Evolutionary conservation across 2,113 vertebrate species (phyloP).

Genomic region (Columba janthina): DNA sequence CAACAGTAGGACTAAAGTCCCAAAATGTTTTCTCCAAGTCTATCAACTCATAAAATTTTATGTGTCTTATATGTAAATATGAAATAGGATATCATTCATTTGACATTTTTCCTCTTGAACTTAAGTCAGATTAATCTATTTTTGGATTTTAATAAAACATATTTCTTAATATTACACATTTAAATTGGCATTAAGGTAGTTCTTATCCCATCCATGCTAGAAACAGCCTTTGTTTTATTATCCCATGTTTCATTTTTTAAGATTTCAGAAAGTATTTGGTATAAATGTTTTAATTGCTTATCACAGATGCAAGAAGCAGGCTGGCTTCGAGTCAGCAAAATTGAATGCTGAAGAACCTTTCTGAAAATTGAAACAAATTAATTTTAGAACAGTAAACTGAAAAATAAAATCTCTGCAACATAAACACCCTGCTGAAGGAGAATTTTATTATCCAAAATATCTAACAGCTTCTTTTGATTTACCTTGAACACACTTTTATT

Average conservation of each 20-base stretch:
- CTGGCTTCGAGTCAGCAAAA: constrained; percentile 42
- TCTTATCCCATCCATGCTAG: background rate
- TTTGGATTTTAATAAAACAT: background rate
- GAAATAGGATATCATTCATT: background rate
- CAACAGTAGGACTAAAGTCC: fast-evolving
- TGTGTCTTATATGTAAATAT: background rate
- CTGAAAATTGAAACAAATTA: constrained; percentile 48
- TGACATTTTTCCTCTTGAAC: background rate
- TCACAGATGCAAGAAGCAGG: background rate
- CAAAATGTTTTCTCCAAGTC: background rate
- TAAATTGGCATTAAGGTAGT: background rate
- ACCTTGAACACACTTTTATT: constrained; percentile 54
- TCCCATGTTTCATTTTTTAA: background rate
- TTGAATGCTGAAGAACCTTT: background rate
- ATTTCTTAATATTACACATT: background rate
- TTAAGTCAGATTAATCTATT: background rate
- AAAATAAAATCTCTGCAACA: constrained; percentile 35
- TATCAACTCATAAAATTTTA: background rate
- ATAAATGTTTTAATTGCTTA: constrained; percentile 21
- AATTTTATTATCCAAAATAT: constrained; percentile 39
- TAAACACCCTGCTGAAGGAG: background rate
- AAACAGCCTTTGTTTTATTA: background rate
- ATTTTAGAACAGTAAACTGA: constrained; percentile 44
- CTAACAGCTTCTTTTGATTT: constrained; percentile 35
- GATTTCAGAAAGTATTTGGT: background rate